These are phyloP conservation scores for Mesoclemmys tuberculata DNA, from an alignment of 2,113 vertebrate genomes.

Conservation along the genomic window DNA sequence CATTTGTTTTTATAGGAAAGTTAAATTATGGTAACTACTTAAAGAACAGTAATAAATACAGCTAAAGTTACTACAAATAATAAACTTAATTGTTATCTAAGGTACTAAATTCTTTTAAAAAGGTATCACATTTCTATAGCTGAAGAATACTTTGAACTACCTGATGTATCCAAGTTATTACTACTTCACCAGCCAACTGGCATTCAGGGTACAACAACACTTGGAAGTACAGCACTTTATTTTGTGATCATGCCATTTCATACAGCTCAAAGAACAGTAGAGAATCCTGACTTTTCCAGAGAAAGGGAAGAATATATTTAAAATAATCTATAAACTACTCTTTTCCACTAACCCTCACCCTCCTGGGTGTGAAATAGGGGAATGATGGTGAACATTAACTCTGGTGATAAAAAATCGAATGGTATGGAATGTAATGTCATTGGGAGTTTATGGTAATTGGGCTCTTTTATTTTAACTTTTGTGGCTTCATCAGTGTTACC, in stretches of 20 bases:
- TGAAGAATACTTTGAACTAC: neutral
- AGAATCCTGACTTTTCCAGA: neutral
- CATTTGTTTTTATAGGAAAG: neutral
- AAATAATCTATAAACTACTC: neutral
- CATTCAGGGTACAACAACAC: neutral
- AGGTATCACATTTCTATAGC: rapidly evolving
- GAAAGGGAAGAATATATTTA: neutral
- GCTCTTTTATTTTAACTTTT: neutral
- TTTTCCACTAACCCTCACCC: neutral
- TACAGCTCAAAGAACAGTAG: neutral
- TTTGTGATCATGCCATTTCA: neutral
- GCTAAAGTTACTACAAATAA: neutral
- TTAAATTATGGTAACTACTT: neutral
- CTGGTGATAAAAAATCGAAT: neutral
- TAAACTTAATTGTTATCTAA: neutral
- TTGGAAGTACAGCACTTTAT: neutral
- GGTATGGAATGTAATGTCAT: neutral
- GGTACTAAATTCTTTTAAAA: rapidly evolving
- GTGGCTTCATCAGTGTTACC: neutral
- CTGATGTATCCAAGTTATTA: neutral
- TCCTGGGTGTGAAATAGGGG: neutral
- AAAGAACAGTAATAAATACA: neutral
- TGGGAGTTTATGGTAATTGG: neutral
- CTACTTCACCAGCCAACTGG: neutral
- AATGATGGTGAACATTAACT: neutral